Conservation (phyloP, 2,113 vertebrate species). For the Misgurnus mizolepis region DNA sequence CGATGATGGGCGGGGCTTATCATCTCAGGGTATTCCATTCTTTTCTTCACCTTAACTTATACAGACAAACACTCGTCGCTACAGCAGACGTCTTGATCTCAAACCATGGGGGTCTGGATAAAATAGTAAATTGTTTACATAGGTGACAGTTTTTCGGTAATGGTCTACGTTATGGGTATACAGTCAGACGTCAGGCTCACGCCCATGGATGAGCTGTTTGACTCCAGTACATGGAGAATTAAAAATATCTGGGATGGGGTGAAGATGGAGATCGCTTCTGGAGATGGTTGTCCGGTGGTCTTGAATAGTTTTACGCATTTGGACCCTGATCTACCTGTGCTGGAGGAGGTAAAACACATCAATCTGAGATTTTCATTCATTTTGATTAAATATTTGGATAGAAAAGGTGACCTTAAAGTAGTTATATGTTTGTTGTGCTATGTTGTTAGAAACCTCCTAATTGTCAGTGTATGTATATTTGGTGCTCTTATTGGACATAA, state of each 20-base stretch:
- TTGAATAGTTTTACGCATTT: constrained; percentile 93
- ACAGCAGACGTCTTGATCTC: background rate
- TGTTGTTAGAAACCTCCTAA: too few species aligned
- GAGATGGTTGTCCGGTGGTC: constrained; percentile 83
- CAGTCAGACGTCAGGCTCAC: constrained; percentile 67
- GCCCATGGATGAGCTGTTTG: constrained; percentile 83
- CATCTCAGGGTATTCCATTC: constrained; percentile 17
- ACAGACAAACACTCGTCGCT: background rate
- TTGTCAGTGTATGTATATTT: too few species aligned
- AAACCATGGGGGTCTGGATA: background rate
- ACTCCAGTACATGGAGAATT: constrained; percentile 81
- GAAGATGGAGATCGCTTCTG: constrained; percentile 82
- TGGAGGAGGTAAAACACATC: constrained; percentile 73
- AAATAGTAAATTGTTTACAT: constrained; percentile 6
- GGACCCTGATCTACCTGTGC: constrained; percentile 84
- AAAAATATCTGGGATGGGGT: constrained; percentile 90
- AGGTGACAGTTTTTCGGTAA: constrained; percentile 35
- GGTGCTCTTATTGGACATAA: too few species aligned
- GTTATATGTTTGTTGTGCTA: too few species aligned
- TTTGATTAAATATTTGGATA: too few species aligned
- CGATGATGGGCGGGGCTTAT: background rate
- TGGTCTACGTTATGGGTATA: constrained; percentile 66
- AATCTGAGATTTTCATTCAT: background rate
- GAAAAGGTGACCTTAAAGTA: too few species aligned
- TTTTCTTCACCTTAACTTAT: background rate